Conservation (phyloP, 2,888 invertebrate genomes). For the Platynereis dumerilii region DNA sequence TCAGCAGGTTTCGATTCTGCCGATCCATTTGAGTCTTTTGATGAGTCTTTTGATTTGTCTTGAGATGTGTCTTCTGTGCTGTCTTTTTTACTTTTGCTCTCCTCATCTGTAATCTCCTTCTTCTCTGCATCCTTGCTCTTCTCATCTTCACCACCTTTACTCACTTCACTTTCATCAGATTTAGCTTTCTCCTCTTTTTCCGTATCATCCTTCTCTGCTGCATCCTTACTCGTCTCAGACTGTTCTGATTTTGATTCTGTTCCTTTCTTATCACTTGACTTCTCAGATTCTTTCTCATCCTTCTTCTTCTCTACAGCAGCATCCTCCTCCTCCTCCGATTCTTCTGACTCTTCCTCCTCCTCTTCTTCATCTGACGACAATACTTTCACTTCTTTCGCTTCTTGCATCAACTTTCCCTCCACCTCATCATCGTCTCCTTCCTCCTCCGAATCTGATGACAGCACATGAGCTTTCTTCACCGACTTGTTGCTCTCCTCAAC, state of each 20-base stretch:
- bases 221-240: not conserved
- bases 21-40: too few species aligned
- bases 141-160: not conserved
- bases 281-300: not conserved
- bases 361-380: not conserved
- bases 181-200: too few species aligned
- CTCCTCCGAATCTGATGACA: not conserved
- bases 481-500: too few species aligned
- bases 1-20: too few species aligned
- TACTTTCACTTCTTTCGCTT: not conserved
- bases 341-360: not conserved
- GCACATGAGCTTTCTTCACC: too few species aligned
- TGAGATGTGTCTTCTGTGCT: too few species aligned
- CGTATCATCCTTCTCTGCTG: not conserved
- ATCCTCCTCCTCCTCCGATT: not conserved
- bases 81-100: constrained; percentile 3
- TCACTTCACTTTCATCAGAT: not conserved
- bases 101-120: not conserved
- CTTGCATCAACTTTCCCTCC: not conserved
- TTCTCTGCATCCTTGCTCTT: not conserved
- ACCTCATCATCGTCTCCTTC: not conserved
- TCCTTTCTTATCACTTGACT: not conserved
- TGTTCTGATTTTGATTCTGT: not conserved
- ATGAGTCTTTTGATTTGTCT: too few species aligned
- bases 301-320: not conserved